Percentiles rank a stretch among this genome's conserved stretches.
Conservation (phyloP, 2,888 invertebrate species). For the Chydorus sphaericus region DNA sequence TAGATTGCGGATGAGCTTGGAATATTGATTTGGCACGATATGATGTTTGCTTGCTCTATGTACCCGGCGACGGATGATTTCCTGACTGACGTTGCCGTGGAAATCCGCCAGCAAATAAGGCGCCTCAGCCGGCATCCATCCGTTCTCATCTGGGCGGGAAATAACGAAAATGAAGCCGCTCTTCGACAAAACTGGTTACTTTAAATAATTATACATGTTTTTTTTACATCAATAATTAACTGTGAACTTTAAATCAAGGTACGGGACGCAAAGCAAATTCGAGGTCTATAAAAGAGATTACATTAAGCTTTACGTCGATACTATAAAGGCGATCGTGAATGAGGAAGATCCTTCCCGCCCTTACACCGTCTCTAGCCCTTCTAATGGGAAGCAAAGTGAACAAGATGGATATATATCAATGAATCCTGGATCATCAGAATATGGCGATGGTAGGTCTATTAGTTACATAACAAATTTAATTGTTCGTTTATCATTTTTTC, state of each 20-base stretch:
- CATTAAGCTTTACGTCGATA: constrained; percentile 61
- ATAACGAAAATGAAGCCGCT: constrained; percentile 43
- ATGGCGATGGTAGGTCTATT: constrained; percentile 60
- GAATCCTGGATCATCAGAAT: constrained; percentile 60
- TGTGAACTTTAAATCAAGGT: constrained; percentile 27
- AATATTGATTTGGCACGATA: constrained; percentile 41
- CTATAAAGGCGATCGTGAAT: constrained; percentile 49
- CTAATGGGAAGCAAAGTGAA: constrained; percentile 61
- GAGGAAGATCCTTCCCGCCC: constrained; percentile 45
- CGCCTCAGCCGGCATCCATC: constrained; percentile 36
- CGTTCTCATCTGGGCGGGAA: constrained; percentile 39
- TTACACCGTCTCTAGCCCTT: constrained; percentile 78
- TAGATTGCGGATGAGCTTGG: constrained; percentile 35
- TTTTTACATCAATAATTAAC: not conserved
- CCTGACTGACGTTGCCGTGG: constrained; percentile 30
- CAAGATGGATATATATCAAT: constrained; percentile 58
- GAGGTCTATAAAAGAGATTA: constrained; percentile 56
- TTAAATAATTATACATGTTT: not conserved
- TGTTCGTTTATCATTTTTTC: not conserved
- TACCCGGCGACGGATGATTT: constrained; percentile 35
- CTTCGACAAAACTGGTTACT: constrained; percentile 29
- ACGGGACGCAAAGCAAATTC: constrained; percentile 38
- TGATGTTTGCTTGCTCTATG: constrained; percentile 41
- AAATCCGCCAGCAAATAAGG: constrained; percentile 34
- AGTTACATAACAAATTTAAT: not conserved